Evolutionary conservation across 2,797 vertebrate species (phyloP).

Genomic region (Molossus molossus): DNA sequence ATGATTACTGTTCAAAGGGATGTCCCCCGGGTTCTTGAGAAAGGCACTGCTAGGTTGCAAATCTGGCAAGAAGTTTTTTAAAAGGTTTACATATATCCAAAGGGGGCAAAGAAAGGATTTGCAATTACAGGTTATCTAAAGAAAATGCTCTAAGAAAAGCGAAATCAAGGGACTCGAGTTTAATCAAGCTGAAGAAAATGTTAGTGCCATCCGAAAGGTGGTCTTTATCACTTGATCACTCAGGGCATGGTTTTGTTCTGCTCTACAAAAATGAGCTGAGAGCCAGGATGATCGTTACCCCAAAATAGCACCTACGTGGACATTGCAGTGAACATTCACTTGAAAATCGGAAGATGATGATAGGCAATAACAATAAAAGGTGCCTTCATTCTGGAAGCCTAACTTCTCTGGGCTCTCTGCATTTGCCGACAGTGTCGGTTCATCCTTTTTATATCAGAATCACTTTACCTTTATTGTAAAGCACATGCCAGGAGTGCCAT

Average conservation of each 20-base stretch:
- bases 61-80: not conserved
- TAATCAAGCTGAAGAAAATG: not conserved
- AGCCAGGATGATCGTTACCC: not conserved
- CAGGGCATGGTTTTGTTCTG: not conserved
- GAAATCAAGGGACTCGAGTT: not conserved
- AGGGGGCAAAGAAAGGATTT: not conserved
- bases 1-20: not conserved
- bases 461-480: not conserved
- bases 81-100: not conserved
- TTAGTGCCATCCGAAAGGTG: not conserved
- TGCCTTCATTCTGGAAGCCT: not conserved
- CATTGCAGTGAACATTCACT: not conserved
- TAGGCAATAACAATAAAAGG: not conserved
- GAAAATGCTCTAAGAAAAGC: not conserved
- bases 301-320: not conserved
- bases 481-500: too few species aligned
- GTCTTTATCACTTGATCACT: not conserved
- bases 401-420: not conserved
- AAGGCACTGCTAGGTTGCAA: not conserved
- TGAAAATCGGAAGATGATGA: not conserved
- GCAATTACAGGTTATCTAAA: not conserved
- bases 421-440: not conserved
- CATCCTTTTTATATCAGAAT: not conserved
- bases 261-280: not conserved
- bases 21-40: not conserved